phyloP scores from a whole-genome alignment of 2,797 vertebrate genomes.

The Benthosema pterotum region DNA sequence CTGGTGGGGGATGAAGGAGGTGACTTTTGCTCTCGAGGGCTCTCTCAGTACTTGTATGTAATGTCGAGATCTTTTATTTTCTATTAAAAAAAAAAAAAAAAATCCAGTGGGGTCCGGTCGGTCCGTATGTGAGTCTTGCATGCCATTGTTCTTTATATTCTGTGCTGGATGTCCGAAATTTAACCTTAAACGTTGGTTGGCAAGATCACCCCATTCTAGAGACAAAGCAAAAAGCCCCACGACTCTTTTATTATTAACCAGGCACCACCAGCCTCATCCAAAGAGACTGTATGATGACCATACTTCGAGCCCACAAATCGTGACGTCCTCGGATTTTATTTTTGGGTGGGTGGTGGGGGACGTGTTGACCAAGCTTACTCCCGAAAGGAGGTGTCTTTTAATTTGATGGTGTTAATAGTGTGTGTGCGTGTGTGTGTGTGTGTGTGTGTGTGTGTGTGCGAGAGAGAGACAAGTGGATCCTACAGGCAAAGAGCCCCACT shows the following conservation, averaged over 20 bases:
- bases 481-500: conserved; percentile 30
- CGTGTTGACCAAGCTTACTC: neutral
- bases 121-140: conserved; percentile 78
- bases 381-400: conserved; percentile 34
- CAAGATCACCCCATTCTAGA: conserved; percentile 57
- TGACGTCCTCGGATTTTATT: conserved; percentile 1
- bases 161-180: conserved; percentile 65
- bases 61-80: conserved; percentile 74
- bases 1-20: neutral
- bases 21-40: conserved; percentile 64
- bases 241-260: conserved; percentile 37
- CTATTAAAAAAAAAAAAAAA: conserved; percentile 60
- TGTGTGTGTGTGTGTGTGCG: conserved; percentile 1
- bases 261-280: conserved; percentile 70
- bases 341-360: neutral
- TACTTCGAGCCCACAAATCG: conserved; percentile 22
- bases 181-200: conserved; percentile 40
- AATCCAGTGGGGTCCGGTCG: conserved; percentile 51
- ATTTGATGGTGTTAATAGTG: conserved; percentile 20
- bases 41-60: conserved; percentile 68
- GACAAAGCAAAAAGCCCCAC: conserved; percentile 56
- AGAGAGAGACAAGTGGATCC: conserved; percentile 57
- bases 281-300: conserved; percentile 63
- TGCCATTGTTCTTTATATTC: conserved; percentile 75
- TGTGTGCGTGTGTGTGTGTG: neutral